Evolutionary conservation across 2,113 vertebrate genomes (phyloP), one percentile per base, ranked within the genome.

Genomic region (Hassar affinis): DNA sequence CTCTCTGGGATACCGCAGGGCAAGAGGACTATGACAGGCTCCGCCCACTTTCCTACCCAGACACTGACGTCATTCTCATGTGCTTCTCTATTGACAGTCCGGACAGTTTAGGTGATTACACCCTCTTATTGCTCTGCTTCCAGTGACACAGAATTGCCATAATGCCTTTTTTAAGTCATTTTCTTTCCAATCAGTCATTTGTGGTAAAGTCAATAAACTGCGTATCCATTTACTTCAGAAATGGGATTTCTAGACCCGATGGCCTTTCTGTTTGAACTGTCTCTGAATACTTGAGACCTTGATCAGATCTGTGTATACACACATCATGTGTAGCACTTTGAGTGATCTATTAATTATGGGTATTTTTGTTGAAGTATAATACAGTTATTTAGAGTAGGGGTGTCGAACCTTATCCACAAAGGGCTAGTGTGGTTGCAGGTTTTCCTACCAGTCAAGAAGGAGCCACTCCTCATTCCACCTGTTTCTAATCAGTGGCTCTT

Each of bases 21-120:
- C 94, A 95, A 84, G 94, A 95, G 88, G 94, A 95, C 89, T 95
- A 95, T 14, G 94, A 95, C 90, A 90, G 94, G 79, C 93, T 95
- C 81, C 91, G 94, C 51, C 94, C 94, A 57, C 93, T 95, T 76
- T 95, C 94, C 76, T 95, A 95, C 85, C 94, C 94, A 85, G 94
- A 95, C 91, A 95, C 94, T 78, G 94, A 95, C 30, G 94, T 95
- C 88, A 95, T 95, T 83, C 93, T 95, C 87, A 94, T 95, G 94
- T 95, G 94, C 87, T 95, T 95, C 89, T 95, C 94, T 75, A 93
- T 95, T 86, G 94, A 95, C 92, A 95, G 93, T 86, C 94, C 94
- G 22, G 94, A 95, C 93, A 99, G 97, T 91, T 95, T 99, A 49
- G 98, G 98, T 98, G 91, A 92, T 82, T 79, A 56, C 72, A 22